These are phyloP conservation scores for Cepaea hortensis DNA, from an alignment of 2,888 invertebrate species.

Conservation along the genomic window DNA sequence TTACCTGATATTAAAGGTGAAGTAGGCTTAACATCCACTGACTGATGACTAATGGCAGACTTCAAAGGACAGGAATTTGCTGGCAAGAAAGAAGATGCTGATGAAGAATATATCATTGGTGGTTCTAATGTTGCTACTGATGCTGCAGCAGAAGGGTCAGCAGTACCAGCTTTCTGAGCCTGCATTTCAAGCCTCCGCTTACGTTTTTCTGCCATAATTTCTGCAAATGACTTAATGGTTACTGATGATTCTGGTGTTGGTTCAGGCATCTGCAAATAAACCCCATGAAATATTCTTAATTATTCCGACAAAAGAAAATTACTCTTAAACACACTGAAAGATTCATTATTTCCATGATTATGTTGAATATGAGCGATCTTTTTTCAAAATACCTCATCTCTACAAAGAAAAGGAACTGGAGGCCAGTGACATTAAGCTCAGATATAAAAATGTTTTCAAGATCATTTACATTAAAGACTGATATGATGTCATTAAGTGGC, in stretches of 20 bases:
- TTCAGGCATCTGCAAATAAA: constrained; percentile 9
- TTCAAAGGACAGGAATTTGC: constrained; percentile 30
- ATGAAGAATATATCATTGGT: constrained; percentile 1
- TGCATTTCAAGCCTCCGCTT: constrained; percentile 49
- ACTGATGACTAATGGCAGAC: not conserved
- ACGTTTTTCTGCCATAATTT: constrained; percentile 70
- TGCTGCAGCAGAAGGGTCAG: not conserved
- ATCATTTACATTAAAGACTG: no score
- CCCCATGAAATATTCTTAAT: not conserved
- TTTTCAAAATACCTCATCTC: no score
- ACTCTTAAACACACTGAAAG: no score
- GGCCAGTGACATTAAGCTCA: no score
- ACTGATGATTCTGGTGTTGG: constrained; percentile 33
- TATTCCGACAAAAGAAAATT: no score
- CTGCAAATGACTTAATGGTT: constrained; percentile 64
- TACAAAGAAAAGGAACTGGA: no score
- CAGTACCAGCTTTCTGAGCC: constrained; percentile 51
- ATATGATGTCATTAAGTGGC: no score
- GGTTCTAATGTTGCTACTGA: not conserved
- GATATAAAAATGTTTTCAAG: no score
- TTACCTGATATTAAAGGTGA: constrained; percentile 51
- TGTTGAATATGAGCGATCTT: no score
- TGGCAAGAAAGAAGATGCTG: not conserved
- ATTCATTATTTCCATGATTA: no score
- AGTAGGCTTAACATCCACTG: constrained; percentile 36